phyloP scores from a whole-genome alignment of 2,888 invertebrate species.

The Buathra laborator region DNA sequence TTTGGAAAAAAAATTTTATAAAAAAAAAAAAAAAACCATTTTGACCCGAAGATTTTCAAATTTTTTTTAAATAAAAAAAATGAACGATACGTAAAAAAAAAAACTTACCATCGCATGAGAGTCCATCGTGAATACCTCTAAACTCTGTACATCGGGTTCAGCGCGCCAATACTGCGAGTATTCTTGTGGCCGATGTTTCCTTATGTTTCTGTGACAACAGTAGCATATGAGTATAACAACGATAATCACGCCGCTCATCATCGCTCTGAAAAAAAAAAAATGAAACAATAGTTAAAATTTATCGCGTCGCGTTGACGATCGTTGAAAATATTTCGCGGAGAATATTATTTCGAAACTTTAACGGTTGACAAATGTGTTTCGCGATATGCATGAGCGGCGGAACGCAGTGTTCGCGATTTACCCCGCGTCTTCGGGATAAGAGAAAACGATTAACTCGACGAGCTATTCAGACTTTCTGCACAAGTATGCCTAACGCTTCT shows the following conservation, averaged over 20 bases:
- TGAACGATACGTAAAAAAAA: not conserved
- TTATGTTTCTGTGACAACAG: slow-evolving; percentile 88
- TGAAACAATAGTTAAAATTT: slow-evolving; percentile 11
- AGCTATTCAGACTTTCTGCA: slow-evolving; percentile 15
- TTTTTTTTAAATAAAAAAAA: slow-evolving; percentile 2
- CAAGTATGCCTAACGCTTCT: not conserved
- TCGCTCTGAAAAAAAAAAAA: slow-evolving; percentile 87
- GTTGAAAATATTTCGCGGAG: not conserved
- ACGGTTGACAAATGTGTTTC: not conserved
- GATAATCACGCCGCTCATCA: slow-evolving; percentile 92
- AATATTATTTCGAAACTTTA: not conserved
- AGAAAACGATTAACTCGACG: slow-evolving; percentile 21
- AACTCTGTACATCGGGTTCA: slow-evolving; percentile 86
- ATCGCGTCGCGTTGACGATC: not conserved
- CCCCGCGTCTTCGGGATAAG: not conserved
- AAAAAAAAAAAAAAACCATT: slow-evolving; percentile 20
- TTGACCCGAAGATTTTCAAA: slow-evolving; percentile 6
- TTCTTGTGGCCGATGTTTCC: slow-evolving; percentile 85
- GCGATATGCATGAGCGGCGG: not conserved
- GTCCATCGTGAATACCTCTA: slow-evolving; percentile 87
- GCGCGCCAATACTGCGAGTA: slow-evolving; percentile 85
- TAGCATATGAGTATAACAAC: slow-evolving; percentile 92
- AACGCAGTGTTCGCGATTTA: not conserved
- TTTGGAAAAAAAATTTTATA: too few relatives aligned
- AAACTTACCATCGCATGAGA: slow-evolving; percentile 83